phyloP scores from a whole-genome alignment of 2,113 vertebrate species.

The Fulmarus glacialis region DNA sequence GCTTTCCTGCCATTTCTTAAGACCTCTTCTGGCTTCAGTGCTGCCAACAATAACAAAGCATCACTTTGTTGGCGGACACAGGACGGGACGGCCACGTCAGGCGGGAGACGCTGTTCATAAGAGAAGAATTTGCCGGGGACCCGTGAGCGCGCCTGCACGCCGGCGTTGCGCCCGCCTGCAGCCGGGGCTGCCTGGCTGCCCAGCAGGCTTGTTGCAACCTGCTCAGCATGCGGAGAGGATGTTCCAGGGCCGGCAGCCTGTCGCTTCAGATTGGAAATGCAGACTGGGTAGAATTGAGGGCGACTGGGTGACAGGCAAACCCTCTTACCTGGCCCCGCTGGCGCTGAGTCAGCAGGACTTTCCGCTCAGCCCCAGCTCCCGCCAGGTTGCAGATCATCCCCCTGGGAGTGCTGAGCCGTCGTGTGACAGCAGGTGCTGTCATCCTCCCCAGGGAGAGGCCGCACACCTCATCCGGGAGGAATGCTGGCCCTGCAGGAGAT shows the following conservation, averaged over 20 bases:
- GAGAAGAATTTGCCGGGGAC: not conserved
- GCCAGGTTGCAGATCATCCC: not conserved
- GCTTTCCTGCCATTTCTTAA: not conserved
- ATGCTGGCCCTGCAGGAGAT: not conserved
- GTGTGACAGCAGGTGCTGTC: not conserved
- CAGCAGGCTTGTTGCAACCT: not conserved
- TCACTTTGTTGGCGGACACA: not conserved
- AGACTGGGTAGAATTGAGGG: accelerated
- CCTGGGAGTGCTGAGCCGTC: not conserved
- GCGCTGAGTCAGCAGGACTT: not conserved
- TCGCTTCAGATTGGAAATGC: not conserved
- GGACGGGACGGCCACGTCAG: not conserved
- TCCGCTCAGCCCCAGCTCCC: not conserved
- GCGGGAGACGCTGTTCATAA: not conserved
- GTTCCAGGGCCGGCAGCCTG: accelerated
- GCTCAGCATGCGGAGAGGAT: not conserved
- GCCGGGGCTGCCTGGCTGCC: not conserved
- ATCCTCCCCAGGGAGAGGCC: not conserved
- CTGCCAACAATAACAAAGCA: conserved; percentile 48
- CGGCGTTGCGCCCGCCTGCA: accelerated
- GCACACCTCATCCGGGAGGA: not conserved
- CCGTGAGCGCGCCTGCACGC: accelerated
- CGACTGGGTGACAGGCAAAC: not conserved
- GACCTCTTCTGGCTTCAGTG: not conserved
- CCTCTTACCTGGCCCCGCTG: not conserved